A percentile compares a stretch with the other conserved stretches of the same genome.
Conservation (phyloP, 2,888 invertebrate genomes). For the Acleris sparsana region DNA sequence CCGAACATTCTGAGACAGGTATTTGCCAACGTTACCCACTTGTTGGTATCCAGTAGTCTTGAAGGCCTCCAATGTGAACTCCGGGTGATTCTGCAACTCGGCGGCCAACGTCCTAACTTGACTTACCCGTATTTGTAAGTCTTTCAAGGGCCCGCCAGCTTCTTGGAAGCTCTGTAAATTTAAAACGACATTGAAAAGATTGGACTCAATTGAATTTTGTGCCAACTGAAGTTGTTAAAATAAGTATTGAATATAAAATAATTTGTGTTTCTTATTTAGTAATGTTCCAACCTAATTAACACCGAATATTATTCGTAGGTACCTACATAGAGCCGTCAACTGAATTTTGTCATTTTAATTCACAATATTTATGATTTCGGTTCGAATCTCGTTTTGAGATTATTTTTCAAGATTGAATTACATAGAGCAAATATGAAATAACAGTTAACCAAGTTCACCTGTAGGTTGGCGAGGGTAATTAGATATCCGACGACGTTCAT, state of each 20-base stretch:
- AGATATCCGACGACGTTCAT: slow-evolving; percentile 53
- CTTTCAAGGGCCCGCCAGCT: slow-evolving; percentile 41
- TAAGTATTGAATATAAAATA: too few species aligned
- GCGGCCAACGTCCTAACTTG: slow-evolving; percentile 40
- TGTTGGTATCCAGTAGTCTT: slow-evolving; percentile 43
- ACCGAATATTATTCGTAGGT: too few species aligned
- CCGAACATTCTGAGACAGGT: slow-evolving; percentile 51
- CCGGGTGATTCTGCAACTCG: slow-evolving; percentile 38
- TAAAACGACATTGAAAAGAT: neutral
- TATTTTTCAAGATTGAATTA: too few species aligned
- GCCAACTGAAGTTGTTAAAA: too few species aligned
- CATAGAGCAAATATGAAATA: too few species aligned
- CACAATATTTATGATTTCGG: too few species aligned
- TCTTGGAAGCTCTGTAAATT: slow-evolving; percentile 42
- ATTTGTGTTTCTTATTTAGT: too few species aligned
- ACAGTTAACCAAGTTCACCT: slow-evolving; percentile 44
- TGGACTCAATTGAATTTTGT: too few species aligned
- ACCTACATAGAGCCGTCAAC: too few species aligned
- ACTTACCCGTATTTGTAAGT: slow-evolving; percentile 43
- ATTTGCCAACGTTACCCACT: slow-evolving; percentile 48
- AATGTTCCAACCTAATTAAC: too few species aligned
- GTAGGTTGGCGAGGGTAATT: slow-evolving; percentile 51
- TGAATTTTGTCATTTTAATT: too few species aligned
- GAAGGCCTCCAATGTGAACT: slow-evolving; percentile 46
- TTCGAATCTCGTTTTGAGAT: too few species aligned